phyloP scores from a whole-genome alignment of 2,113 vertebrate species.

The Mustelus asterias region DNA sequence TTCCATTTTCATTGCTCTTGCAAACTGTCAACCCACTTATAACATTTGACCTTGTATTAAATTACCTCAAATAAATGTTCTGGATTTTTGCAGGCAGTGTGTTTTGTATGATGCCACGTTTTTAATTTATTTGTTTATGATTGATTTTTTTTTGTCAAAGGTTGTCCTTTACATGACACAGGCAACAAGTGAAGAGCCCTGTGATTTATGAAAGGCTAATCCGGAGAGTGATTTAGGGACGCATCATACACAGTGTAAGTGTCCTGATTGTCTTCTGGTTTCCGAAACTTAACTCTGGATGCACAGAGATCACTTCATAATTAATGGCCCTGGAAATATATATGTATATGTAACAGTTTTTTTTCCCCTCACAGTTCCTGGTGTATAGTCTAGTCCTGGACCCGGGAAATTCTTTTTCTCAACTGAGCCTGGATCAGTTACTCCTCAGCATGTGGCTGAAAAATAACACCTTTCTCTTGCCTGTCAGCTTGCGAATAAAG shows the following conservation, averaged over 20 bases:
- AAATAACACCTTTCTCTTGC: background rate
- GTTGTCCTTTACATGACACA: constrained; percentile 36
- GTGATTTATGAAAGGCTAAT: constrained; percentile 24
- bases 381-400: background rate
- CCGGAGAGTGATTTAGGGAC: constrained; percentile 5
- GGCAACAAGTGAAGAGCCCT: constrained; percentile 14
- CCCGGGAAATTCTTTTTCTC: background rate
- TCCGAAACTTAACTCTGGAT: background rate
- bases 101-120: constrained; percentile 2
- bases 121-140: constrained; percentile 37
- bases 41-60: constrained; percentile 37
- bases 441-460: background rate
- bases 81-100: constrained; percentile 25
- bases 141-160: constrained; percentile 37
- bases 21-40: constrained; percentile 33
- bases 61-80: constrained; percentile 28
- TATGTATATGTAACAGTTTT: background rate
- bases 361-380: too few species aligned
- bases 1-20: constrained; percentile 30
- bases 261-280: background rate
- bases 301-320: background rate
- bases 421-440: background rate
- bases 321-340: constrained; percentile 17
- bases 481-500: background rate
- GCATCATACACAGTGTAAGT: background rate